Evolutionary conservation across 2,113 vertebrate species (phyloP), one percentile per base, ranked within the genome.

Genomic region (Globicephala melas): DNA sequence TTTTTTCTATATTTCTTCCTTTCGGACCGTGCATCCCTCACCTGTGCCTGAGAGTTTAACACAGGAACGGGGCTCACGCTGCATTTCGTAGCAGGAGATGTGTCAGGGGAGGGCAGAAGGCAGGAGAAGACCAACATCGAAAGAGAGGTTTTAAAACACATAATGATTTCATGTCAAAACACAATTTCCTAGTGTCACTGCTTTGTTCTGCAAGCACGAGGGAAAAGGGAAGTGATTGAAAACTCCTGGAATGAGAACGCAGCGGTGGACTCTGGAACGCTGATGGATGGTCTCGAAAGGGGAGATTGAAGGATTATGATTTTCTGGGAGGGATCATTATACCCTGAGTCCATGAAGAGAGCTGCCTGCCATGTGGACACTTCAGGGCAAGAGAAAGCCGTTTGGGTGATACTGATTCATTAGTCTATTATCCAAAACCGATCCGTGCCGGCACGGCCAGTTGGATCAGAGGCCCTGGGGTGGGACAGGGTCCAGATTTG

Each of bases 161-260:
- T 98, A 98, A 99, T 98, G 98, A 99, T 98, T 98, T 98, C 98
- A 98, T 97, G 98, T 99, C 98, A 99, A 98, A 99, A 97, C 97
- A 98, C 95, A 98, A 98, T 98, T 97, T 98, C 98, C 98, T 63
- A 97, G 98, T 99, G 98, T 98, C 98, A 98, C 96, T 77, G 97
- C 3, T 15, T 96, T 91, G 96, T 97, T 95, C 94, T 63, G 97
- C 79, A 31, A 98, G 97, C 97, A 88, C 44, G 67, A 83, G 94
- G 97, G 95, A 95, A 96, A 98, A 98, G 85, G 85, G 94, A 98
- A 98, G 98, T 98, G 98, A 99, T 97, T 98, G 98, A 98, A 98
- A 98, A 98, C 97, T 97, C 96, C 97, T 97, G 92, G 97, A 98
- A 97, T 97, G 97, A 98, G 98, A 97, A 47, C 0, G 9, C n/a